Conservation (phyloP, 2,113 vertebrate genomes). For the Eolophus roseicapilla region DNA sequence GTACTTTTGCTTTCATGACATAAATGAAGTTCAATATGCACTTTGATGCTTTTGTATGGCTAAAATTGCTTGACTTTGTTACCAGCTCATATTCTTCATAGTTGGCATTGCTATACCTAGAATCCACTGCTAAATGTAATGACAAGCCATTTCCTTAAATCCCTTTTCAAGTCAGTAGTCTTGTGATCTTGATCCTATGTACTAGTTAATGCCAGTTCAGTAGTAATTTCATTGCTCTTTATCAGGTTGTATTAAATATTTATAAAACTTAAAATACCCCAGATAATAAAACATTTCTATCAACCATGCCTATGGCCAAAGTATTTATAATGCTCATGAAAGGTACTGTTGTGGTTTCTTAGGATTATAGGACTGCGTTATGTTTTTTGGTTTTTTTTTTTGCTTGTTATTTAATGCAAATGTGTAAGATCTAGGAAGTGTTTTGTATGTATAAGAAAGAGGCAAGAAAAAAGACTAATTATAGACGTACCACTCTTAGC, state of each 20-base stretch:
- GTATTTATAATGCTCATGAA: not conserved
- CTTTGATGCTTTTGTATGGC: not conserved
- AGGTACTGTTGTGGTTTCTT: not conserved
- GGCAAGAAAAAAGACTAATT: not conserved
- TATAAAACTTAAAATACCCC: not conserved
- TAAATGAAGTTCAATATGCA: not conserved
- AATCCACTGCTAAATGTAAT: not conserved
- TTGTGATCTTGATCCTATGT: not conserved
- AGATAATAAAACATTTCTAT: not conserved
- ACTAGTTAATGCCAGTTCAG: not conserved
- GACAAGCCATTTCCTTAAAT: not conserved
- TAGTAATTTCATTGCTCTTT: not conserved
- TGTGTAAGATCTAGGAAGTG: not conserved
- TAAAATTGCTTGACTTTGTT: not conserved
- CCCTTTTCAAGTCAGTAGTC: not conserved
- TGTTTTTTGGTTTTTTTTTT: not conserved
- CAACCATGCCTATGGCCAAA: not conserved
- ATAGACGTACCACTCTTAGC: not conserved
- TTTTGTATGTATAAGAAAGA: not conserved
- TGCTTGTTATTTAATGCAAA: not conserved
- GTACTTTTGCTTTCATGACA: not conserved
- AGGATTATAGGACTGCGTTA: not conserved
- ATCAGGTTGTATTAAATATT: not conserved
- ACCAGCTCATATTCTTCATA: not conserved
- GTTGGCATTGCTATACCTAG: not conserved